Conservation (phyloP, 2,888 invertebrate genomes). For the Megastigmus dorsalis region DNA sequence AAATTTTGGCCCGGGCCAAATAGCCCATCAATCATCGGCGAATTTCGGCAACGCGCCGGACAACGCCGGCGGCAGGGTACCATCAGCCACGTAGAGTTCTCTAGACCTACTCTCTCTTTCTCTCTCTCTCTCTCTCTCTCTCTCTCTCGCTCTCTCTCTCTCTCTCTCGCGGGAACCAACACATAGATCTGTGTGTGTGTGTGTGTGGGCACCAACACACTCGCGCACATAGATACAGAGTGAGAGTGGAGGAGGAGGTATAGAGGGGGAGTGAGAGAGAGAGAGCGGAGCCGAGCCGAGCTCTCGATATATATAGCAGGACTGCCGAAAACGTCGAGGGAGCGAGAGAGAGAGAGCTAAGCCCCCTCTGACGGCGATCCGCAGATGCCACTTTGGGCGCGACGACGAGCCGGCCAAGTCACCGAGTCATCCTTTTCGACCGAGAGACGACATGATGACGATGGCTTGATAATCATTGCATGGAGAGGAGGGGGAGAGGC, state of each 20-base stretch:
- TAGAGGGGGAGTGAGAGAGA: constrained; percentile 6
- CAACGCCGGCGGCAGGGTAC: constrained; percentile 73
- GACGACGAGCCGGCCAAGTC: constrained; percentile 16
- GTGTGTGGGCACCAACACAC: constrained; percentile 3
- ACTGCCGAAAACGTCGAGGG: constrained; percentile 44
- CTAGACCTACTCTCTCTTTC: constrained; percentile 59
- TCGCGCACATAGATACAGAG: neutral
- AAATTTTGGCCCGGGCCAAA: constrained; percentile 71
- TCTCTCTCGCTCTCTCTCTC: constrained; percentile 24
- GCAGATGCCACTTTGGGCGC: too few species aligned
- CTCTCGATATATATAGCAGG: constrained; percentile 18
- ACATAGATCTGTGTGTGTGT: too few species aligned
- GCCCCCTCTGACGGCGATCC: too few species aligned
- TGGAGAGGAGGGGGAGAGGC: neutral
- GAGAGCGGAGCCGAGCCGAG: neutral
- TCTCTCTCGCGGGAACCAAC: neutral
- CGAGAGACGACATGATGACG: neutral
- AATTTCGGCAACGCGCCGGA: constrained; percentile 74
- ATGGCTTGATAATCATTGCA: neutral
- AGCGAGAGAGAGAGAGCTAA: too few species aligned
- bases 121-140: constrained; percentile 30
- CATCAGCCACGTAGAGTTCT: constrained; percentile 73
- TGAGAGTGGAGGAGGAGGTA: constrained; percentile 32
- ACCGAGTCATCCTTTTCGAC: neutral
- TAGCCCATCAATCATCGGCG: constrained; percentile 73